Evolutionary conservation across 1,140 invertebrate species (phyloP).

Genomic region (Chrysopa pallens): DNA sequence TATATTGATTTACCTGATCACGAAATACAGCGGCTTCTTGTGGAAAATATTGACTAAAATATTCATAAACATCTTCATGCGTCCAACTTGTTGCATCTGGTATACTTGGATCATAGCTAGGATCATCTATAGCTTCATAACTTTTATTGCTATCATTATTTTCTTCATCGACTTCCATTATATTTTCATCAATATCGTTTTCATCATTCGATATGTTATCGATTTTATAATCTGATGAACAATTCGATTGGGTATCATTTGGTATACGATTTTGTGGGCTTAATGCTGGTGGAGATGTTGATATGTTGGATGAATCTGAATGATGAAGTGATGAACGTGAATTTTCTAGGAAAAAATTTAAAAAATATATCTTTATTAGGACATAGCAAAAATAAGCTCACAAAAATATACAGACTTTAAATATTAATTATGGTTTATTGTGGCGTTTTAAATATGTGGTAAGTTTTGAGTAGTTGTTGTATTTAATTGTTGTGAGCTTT

Average conservation of each 20-base stretch:
- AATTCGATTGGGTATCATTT: background rate
- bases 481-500: too few relatives aligned
- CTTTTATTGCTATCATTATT: slow-evolving; percentile 15
- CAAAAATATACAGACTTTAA: too few relatives aligned
- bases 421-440: too few relatives aligned
- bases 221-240: background rate
- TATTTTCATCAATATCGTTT: slow-evolving; percentile 3
- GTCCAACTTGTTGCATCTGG: slow-evolving; percentile 68
- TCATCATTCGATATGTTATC: background rate
- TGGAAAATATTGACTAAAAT: slow-evolving; percentile 53
- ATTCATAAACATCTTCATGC: slow-evolving; percentile 60
- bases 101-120: slow-evolving; percentile 40
- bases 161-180: slow-evolving; percentile 17
- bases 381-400: too few relatives aligned
- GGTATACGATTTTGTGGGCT: slow-evolving; percentile 14
- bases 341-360: slow-evolving; percentile 8
- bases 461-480: too few relatives aligned
- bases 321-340: slow-evolving; percentile 6
- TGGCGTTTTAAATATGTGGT: too few relatives aligned
- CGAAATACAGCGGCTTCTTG: slow-evolving; percentile 59
- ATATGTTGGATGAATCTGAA: too few relatives aligned
- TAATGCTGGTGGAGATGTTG: slow-evolving; percentile 14
- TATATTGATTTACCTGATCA: slow-evolving; percentile 59
- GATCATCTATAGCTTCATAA: slow-evolving; percentile 14
- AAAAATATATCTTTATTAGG: too few relatives aligned